A percentile compares a stretch with the other conserved stretches of the same genome.
These are phyloP conservation scores for Aphelenchoides fujianensis DNA, from an alignment of 1,140 invertebrate species.

Conservation along the genomic window DNA sequence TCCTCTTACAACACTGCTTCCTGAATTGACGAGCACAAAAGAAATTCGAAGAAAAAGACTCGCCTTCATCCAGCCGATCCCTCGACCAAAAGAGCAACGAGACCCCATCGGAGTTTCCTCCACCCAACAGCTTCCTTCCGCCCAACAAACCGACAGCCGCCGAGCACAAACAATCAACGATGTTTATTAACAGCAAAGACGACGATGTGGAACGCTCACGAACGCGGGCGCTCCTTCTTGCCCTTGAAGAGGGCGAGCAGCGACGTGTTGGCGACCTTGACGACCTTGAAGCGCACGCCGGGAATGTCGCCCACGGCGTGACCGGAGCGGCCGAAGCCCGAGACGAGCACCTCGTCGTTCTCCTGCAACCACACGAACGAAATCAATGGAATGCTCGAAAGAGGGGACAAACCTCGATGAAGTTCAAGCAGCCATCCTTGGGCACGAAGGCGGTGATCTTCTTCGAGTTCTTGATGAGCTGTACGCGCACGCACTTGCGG, in stretches of 20 bases:
- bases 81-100: no score
- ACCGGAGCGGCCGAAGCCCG: conserved; percentile 98
- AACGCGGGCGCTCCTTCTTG: conserved; percentile 98
- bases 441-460: conserved; percentile 99
- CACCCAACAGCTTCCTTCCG: no score
- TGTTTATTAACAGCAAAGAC: neutral
- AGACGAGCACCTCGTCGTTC: conserved; percentile 98
- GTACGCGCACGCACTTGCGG: conserved; percentile 96
- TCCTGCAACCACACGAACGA: conserved; percentile 72
- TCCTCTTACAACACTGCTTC: no score
- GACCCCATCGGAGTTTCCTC: no score
- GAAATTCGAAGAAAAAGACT: no score
- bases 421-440: conserved; percentile 97
- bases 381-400: conserved; percentile 13
- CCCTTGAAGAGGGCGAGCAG: conserved; percentile 96
- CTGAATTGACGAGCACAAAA: no score
- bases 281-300: conserved; percentile 83
- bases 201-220: conserved; percentile 69
- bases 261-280: conserved; percentile 98
- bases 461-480: conserved; percentile 98
- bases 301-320: conserved; percentile 99
- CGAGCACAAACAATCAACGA: conserved; percentile 4
- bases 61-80: no score
- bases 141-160: no score
- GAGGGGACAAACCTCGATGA: conserved; percentile 75